These are phyloP conservation scores for Lysandra coridon DNA, from an alignment of 2,888 invertebrate species.

Conservation along the genomic window DNA sequence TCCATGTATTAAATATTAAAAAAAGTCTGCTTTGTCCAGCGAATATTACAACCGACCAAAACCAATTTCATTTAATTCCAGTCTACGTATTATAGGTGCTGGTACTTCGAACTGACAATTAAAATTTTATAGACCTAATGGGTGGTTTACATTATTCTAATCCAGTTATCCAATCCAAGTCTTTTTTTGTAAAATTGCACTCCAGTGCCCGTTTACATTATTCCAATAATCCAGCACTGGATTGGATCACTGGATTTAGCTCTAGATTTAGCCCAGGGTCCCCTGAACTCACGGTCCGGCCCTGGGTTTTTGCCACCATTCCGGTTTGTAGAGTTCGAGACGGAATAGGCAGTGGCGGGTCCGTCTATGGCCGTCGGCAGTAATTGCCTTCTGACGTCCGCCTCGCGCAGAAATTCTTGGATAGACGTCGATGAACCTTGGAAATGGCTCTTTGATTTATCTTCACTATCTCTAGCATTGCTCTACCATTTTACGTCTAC, in stretches of 20 bases:
- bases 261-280: neutral
- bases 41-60: too few species aligned
- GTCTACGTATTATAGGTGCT: too few species aligned
- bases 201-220: too few species aligned
- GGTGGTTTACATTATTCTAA: too few species aligned
- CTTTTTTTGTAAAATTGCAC: too few species aligned
- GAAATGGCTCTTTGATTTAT: neutral
- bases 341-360: constrained; percentile 8
- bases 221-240: too few species aligned
- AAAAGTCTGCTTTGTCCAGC: neutral
- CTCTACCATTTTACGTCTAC: neutral
- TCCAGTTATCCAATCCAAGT: too few species aligned
- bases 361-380: constrained; percentile 6
- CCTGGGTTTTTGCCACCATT: constrained; percentile 15
- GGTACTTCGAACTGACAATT: too few species aligned
- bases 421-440: neutral
- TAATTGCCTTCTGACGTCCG: neutral
- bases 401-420: neutral
- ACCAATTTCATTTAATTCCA: too few species aligned
- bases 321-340: constrained; percentile 7
- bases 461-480: neutral
- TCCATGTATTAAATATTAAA: neutral
- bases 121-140: too few species aligned
- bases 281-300: neutral
- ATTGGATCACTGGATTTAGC: too few species aligned